Evolutionary conservation across 2,797 vertebrate genomes (phyloP), one percentile per base, ranked within the genome.

Genomic region (Apodemus agrarius): DNA sequence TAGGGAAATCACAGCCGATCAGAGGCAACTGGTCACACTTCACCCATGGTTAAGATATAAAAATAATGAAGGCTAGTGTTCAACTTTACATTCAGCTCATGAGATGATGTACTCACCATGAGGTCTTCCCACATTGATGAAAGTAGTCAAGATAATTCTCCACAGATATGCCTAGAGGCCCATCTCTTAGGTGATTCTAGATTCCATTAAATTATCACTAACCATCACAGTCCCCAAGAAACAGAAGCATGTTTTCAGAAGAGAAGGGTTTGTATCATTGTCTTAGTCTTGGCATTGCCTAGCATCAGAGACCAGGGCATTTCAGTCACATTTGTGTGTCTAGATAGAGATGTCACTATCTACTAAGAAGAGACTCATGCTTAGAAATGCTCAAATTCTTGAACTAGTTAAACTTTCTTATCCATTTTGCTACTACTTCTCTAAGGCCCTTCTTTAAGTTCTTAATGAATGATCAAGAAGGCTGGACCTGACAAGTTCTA

Each of bases 361-460:
- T 43, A 75, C 24, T 72, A 52, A 43, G 2, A 63, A 78, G 24
- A 79, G 43, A n/a, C 3, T 17, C 6, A 6, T 14, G 31, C 34
- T 83, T 82, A 63, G 43, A 93, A 43, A 95, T 46, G 46, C 29
- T 88, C 72, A 89, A 65, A 21, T 37, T 96, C 40, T 95, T 91
- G 43, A 93, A 16, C 34, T 31, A 5, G n/a, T 95, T 52, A 63
- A 16, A 11, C 84, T 88, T 96, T 37, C 5, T 87, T 59, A 24
- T 0, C 2, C 10, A 40, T 72, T 88, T 19, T 40, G 65, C 29
- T 9, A 57, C 24, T 37, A 85, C 43, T 49, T 91, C 17, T 63
- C 11, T 34, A 7, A 46, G 17, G 24, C 72, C 31, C 57, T 81
- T 76, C 3, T 11, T n/a, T 16, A 87, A 65, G 12, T 78, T 90